Evolutionary conservation across 2,113 vertebrate genomes (phyloP).

Genomic region (Entomyzon cyanotis): DNA sequence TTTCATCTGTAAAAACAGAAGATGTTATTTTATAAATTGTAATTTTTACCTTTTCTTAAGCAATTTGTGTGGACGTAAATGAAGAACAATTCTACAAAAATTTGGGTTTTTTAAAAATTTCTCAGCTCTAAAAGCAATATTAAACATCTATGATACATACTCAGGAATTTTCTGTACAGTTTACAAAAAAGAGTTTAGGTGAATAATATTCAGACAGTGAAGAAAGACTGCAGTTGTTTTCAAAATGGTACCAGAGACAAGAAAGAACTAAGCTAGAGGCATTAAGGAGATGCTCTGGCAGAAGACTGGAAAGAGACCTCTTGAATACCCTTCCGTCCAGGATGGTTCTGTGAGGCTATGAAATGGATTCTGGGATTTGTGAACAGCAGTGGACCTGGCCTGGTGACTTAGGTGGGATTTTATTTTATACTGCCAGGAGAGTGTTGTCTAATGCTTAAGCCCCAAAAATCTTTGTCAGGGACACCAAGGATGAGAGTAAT

Average conservation of each 20-base stretch:
- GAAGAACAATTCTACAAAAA: not conserved
- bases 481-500: not conserved
- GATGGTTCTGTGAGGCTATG: not conserved
- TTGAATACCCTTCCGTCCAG: not conserved
- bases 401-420: not conserved
- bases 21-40: not conserved
- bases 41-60: not conserved
- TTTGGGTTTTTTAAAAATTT: fast-evolving
- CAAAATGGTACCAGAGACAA: not conserved
- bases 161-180: not conserved
- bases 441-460: not conserved
- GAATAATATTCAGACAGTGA: not conserved
- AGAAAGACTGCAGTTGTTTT: not conserved
- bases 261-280: not conserved
- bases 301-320: not conserved
- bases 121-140: not conserved
- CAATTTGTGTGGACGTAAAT: not conserved
- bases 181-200: not conserved
- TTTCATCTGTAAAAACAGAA: constrained; percentile 68
- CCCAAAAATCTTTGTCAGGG: not conserved
- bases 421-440: not conserved
- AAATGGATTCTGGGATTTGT: not conserved
- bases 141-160: not conserved
- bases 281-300: not conserved
- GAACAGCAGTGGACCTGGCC: not conserved